Evolutionary conservation across 2,113 vertebrate genomes (phyloP).

Genomic region (Rhabdornis inornatus): DNA sequence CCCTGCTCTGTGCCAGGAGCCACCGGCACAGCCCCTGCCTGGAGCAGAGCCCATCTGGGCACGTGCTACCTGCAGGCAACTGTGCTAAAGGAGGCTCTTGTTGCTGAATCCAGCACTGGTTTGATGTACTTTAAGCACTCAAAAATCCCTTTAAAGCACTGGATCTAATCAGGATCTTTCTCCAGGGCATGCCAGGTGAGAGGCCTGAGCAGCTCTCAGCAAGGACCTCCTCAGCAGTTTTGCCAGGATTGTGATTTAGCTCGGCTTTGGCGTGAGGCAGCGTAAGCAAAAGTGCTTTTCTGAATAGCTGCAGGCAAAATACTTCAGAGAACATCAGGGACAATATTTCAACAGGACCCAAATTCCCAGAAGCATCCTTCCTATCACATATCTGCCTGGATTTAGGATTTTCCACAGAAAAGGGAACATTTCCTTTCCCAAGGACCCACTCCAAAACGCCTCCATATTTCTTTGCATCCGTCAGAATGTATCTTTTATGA

Average conservation of each 20-base stretch:
- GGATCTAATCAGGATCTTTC: not conserved
- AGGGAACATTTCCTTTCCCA: not conserved
- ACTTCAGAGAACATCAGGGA: not conserved
- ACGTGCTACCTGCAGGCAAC: fast-evolving
- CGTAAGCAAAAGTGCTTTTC: not conserved
- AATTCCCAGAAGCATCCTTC: not conserved
- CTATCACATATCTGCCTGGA: not conserved
- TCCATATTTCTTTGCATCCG: fast-evolving
- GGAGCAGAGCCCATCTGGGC: fast-evolving
- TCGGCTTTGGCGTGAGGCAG: not conserved
- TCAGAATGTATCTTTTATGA: fast-evolving
- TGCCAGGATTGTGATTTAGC: not conserved
- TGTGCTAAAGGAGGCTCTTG: not conserved
- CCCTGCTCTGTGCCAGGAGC: not conserved
- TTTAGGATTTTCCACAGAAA: not conserved
- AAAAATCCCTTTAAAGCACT: not conserved
- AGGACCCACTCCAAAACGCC: not conserved
- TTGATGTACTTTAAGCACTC: not conserved
- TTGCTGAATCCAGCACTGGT: not conserved
- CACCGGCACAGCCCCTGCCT: fast-evolving
- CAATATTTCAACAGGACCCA: not conserved
- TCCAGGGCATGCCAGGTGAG: not conserved
- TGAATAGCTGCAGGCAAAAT: not conserved
- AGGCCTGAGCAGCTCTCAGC: not conserved
- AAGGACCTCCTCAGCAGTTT: not conserved